Base-by-base conservation (phyloP, 2,113 vertebrate species). In the Steatornis caripensis region DNA sequence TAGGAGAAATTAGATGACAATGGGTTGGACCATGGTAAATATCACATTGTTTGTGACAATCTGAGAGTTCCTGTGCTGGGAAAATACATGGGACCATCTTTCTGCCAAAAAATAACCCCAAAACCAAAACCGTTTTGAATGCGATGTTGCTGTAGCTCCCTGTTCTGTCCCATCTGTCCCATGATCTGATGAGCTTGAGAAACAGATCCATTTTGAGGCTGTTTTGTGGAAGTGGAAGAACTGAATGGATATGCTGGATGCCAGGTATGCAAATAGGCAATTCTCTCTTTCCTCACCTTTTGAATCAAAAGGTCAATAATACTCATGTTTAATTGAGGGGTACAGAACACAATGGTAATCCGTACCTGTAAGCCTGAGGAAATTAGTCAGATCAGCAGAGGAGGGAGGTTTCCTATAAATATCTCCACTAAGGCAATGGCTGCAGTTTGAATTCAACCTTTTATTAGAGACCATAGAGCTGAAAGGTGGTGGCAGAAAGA, bases 321-420 rank as follows among this genome's bases (percentile, higher is more conserved):
- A 72, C 2, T 5, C 13, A 5, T 32, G 26, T 61, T 88, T 41
- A 83, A 60, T 8, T 37, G 9, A 69, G 24, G 7, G 8, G 14
- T 69, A 16, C 20, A 61, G n/a, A 55, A 16, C 0, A 0, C 8
- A 36, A 30, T 60, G 23, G 22, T 10, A 22, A 3, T 30, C 32
- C 32, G 20, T 30, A 9, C 4, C 23, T 55, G 6, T 15, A 78
- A 68, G 34, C 3, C 12, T 30, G 34, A 57, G 17, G 1, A 62
- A 95, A 90, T 57, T 10, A 32, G 27, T 29, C 13, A 32, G 15
- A 6, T 74, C 5, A 2, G 17, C 30, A 54, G 54, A 61, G 2
- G 24, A 64, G 5, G 15, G 36, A 61, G 32, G 9, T 37, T 72
- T 93, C 8, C 32, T 88, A 2, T 41, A 37, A 66, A 17, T n/a